phyloP scores from a whole-genome alignment of 2,888 invertebrate genomes.

The Ennomos fuscantarius region DNA sequence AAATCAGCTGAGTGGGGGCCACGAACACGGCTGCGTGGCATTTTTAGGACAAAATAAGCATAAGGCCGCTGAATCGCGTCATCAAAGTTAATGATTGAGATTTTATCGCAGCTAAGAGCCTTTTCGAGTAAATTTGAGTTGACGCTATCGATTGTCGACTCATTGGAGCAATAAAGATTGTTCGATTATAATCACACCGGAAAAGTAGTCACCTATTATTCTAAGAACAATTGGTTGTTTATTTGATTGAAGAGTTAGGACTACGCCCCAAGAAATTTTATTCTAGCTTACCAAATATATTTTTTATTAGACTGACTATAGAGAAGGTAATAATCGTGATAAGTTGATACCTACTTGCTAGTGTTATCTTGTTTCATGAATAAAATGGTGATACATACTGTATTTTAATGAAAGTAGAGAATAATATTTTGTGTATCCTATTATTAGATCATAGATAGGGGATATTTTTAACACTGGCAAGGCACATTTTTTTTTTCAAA shows the following conservation, averaged over 20 bases:
- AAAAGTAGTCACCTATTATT: constrained; percentile 27
- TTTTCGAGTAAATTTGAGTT: constrained; percentile 42
- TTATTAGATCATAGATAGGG: no score
- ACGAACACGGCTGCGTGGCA: constrained; percentile 42
- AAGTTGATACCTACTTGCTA: constrained; percentile 2
- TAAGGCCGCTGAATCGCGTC: constrained; percentile 38
- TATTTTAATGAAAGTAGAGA: no score
- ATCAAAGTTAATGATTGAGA: constrained; percentile 25
- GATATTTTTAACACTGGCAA: no score
- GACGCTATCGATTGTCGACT: constrained; percentile 48
- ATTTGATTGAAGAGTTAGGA: constrained; percentile 20
- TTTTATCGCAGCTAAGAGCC: constrained; percentile 47
- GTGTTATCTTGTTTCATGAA: no score
- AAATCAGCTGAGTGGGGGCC: constrained; percentile 51
- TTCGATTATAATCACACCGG: constrained; percentile 39
- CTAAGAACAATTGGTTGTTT: constrained; percentile 37
- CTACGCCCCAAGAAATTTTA: constrained; percentile 3
- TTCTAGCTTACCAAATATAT: constrained; percentile 13
- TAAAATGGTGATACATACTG: no score
- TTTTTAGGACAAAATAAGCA: constrained; percentile 55
- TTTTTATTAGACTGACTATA: not conserved
- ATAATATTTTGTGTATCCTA: no score
- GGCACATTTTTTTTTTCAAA: no score
- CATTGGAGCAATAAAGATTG: constrained; percentile 42
- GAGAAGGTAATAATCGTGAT: constrained; percentile 6